These are phyloP conservation scores for Sebastes vulpes DNA, from an alignment of 2,797 vertebrate species.

Conservation along the genomic window DNA sequence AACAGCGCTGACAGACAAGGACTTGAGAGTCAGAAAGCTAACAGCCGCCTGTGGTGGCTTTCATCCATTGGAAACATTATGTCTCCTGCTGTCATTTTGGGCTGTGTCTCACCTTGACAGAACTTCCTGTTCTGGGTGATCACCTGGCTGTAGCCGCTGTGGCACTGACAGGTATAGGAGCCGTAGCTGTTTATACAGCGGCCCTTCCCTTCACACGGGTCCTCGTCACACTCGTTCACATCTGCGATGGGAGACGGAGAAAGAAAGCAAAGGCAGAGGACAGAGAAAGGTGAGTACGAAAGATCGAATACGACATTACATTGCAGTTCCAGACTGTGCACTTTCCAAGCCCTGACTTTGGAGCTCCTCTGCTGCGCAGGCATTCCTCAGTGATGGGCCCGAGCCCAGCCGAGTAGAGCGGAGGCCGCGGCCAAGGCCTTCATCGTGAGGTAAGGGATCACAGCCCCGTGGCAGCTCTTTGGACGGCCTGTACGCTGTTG, in stretches of 20 bases:
- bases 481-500: conserved; percentile 57
- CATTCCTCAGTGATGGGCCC: conserved; percentile 54
- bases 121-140: conserved; percentile 87
- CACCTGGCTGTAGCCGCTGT: conserved; percentile 88
- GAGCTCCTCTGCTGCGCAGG: conserved; percentile 31
- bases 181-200: conserved; percentile 91
- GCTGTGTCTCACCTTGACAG: conserved; percentile 90
- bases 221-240: conserved; percentile 90
- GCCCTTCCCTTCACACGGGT: conserved; percentile 90
- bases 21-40: conserved; percentile 7
- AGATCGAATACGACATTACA: neutral
- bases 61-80: conserved; percentile 37
- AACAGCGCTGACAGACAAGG: conserved; percentile 52
- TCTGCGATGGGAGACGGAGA: conserved; percentile 77
- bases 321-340: conserved; percentile 14
- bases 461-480: conserved; percentile 68
- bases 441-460: conserved; percentile 63
- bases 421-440: conserved; percentile 48
- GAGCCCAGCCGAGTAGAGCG: conserved; percentile 44
- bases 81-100: conserved; percentile 20
- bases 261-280: neutral
- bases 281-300: neutral
- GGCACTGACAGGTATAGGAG: conserved; percentile 92
- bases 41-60: neutral
- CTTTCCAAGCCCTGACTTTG: conserved; percentile 39